A percentile compares a stretch with the other conserved stretches of the same genome.
These are phyloP conservation scores for Gnathonemus longibarbis DNA, from an alignment of 2,113 vertebrate genomes.

Conservation along the genomic window DNA sequence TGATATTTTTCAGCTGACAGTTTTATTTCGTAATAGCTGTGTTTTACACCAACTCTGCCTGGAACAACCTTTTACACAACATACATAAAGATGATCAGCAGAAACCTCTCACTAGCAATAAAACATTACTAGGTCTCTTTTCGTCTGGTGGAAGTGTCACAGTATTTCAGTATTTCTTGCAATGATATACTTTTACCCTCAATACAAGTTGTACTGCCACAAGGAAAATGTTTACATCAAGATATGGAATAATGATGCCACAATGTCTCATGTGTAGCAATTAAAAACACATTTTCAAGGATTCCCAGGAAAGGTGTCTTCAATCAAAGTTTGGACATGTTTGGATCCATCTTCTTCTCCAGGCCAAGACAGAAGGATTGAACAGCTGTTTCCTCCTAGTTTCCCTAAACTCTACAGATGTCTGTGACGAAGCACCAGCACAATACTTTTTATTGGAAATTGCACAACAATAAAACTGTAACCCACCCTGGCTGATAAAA, in stretches of 20 bases:
- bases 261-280: not conserved
- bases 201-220: not conserved
- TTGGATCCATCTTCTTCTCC: constrained; percentile 21
- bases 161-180: constrained; percentile 7
- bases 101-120: constrained; percentile 42
- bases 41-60: constrained; percentile 42
- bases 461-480: constrained; percentile 32
- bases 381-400: constrained; percentile 39
- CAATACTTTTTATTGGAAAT: constrained; percentile 25
- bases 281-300: constrained; percentile 28
- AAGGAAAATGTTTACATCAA: constrained; percentile 7
- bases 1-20: constrained; percentile 56
- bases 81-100: constrained; percentile 44
- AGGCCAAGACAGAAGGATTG: constrained; percentile 28
- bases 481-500: constrained; percentile 18
- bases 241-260: not conserved
- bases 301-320: not conserved
- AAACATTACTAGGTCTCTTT: constrained; percentile 25
- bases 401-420: constrained; percentile 13
- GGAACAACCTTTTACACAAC: constrained; percentile 45
- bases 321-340: not conserved
- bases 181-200: not conserved
- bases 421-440: constrained; percentile 2
- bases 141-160: constrained; percentile 11
- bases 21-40: constrained; percentile 57